Conservation (phyloP, 37 sponge, comb jelly and placozoan genomes). For the Bolinopsis microptera region DNA sequence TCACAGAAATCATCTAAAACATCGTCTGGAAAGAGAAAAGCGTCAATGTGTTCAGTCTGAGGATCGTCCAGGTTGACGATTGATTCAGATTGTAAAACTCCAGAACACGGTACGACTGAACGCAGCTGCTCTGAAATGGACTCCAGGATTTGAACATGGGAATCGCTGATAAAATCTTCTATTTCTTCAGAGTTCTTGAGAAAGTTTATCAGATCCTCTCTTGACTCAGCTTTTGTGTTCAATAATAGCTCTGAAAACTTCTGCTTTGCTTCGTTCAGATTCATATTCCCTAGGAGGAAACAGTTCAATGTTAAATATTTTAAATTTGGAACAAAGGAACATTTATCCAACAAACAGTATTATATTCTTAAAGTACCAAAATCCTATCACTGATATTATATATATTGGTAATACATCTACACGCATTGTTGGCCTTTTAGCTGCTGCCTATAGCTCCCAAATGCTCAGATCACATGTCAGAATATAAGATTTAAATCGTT, state of each 20-base stretch:
- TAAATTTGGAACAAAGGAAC: too few relatives aligned
- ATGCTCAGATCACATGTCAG: too few relatives aligned
- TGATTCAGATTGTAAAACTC: neutral
- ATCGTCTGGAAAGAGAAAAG: conserved; percentile 70
- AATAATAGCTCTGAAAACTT: conserved; percentile 20
- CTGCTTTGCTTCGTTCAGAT: conserved; percentile 19
- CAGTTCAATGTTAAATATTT: too few relatives aligned
- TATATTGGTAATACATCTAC: too few relatives aligned
- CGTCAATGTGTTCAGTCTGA: conserved; percentile 67
- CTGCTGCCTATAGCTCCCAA: too few relatives aligned
- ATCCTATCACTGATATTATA: too few relatives aligned
- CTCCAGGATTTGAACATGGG: neutral
- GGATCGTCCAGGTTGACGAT: conserved; percentile 29
- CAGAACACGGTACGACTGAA: neutral
- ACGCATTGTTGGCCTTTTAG: too few relatives aligned
- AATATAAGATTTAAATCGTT: too few relatives aligned
- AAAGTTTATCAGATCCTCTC: conserved; percentile 45
- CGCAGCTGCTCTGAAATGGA: conserved; percentile 7
- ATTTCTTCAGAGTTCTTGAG: conserved; percentile 44
- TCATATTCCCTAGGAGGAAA: neutral
- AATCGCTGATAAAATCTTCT: conserved; percentile 20
- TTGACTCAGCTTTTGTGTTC: conserved; percentile 20
- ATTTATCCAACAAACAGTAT: too few relatives aligned
- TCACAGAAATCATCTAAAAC: conserved; percentile 66
- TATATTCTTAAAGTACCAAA: too few relatives aligned